Conservation (phyloP, 2,888 invertebrate genomes). For the Ptychoptera albimana region DNA sequence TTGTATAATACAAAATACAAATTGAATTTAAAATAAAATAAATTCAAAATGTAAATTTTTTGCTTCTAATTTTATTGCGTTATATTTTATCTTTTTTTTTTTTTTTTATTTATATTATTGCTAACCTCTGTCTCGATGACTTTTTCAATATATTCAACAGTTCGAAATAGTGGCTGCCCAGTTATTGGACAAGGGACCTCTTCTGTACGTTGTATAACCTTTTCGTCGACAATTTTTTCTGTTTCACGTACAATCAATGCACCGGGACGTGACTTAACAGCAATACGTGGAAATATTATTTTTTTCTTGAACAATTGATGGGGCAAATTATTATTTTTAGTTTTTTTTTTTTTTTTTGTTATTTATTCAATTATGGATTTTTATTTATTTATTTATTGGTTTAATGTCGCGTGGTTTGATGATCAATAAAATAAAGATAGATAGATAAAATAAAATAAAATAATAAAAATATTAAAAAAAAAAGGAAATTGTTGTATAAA, state of each 20-base stretch:
- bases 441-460: too few relatives aligned
- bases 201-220: conserved; percentile 71
- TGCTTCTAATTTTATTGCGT: too few relatives aligned
- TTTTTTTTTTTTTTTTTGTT: too few relatives aligned
- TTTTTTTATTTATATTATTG: conserved; percentile 1
- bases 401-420: too few relatives aligned
- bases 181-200: conserved; percentile 75
- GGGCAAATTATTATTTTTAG: conserved; percentile 1
- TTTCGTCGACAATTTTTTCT: conserved; percentile 79
- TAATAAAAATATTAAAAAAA: too few relatives aligned
- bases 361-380: too few relatives aligned
- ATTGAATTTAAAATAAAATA: too few relatives aligned
- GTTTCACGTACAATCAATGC: conserved; percentile 73
- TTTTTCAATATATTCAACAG: conserved; percentile 88
- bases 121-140: conserved; percentile 90
- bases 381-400: too few relatives aligned
- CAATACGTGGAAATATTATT: conserved; percentile 63
- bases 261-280: conserved; percentile 73
- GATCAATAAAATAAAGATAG: too few relatives aligned
- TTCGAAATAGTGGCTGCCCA: conserved; percentile 73
- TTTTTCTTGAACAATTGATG: conserved; percentile 10
- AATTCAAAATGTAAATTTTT: too few relatives aligned
- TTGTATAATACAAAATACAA: too few relatives aligned
- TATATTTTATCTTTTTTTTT: not conserved
- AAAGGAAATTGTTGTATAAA: too few relatives aligned